A percentile compares a stretch with the other conserved stretches of the same genome.
phyloP scores from a whole-genome alignment of 1,140 invertebrate genomes.

The Drusus annulatus region DNA sequence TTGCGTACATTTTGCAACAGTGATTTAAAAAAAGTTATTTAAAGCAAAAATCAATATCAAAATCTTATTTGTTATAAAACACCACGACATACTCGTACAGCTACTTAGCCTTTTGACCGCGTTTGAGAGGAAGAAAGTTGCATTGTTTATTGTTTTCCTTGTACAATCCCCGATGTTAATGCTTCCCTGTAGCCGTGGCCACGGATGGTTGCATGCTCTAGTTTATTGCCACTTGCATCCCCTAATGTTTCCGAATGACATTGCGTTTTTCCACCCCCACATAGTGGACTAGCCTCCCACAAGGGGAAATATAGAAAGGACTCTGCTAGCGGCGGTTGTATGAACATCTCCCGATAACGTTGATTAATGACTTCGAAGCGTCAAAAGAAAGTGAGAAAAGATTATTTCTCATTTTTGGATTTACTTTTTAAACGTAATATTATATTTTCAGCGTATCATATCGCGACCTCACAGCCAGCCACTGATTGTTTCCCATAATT shows the following conservation, averaged over 20 bases:
- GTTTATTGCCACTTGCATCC: conserved; percentile 33
- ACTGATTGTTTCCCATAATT: too few species aligned
- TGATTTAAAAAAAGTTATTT: too few species aligned
- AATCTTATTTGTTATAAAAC: too few species aligned
- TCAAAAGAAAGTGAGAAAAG: conserved; percentile 33
- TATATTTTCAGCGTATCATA: conserved; percentile 11
- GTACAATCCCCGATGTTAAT: too few species aligned
- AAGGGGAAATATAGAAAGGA: background rate
- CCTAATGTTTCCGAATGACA: conserved; percentile 38
- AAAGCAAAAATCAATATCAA: too few species aligned
- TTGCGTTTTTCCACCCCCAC: conserved; percentile 23
- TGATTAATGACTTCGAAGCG: conserved; percentile 36
- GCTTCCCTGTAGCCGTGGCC: background rate
- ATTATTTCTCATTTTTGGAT: conserved; percentile 43
- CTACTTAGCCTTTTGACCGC: too few species aligned
- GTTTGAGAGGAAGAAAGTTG: too few species aligned
- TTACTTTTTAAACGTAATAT: conserved; percentile 26
- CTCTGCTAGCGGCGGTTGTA: conserved; percentile 22
- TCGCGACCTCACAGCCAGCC: background rate
- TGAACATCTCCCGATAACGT: conserved; percentile 38
- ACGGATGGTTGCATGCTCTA: conserved; percentile 17
- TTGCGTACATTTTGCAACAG: too few species aligned
- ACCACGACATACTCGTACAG: too few species aligned
- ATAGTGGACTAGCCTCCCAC: conserved; percentile 4
- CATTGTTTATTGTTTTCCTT: too few species aligned